A percentile compares a stretch with the other conserved stretches of the same genome.
These are phyloP conservation scores for Ectemnius continuus DNA, from an alignment of 2,888 invertebrate genomes.

Conservation along the genomic window DNA sequence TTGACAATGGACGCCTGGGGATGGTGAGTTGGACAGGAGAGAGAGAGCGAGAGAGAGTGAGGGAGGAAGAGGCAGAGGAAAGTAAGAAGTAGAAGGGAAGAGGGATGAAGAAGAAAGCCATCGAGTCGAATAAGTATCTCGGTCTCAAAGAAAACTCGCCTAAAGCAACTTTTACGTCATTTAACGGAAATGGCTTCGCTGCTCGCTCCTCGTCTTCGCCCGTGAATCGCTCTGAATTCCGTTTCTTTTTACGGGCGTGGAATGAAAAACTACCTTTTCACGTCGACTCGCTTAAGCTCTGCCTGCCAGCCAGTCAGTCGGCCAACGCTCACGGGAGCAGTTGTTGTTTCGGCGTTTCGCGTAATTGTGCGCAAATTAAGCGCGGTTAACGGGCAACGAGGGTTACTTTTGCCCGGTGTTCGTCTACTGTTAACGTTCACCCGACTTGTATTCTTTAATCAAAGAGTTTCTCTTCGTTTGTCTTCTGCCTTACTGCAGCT, in stretches of 20 bases:
- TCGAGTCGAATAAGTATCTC: conserved; percentile 28
- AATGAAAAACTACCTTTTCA: conserved; percentile 12
- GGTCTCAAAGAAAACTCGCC: conserved; percentile 24
- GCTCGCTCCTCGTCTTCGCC: conserved; percentile 4
- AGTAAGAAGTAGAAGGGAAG: neutral
- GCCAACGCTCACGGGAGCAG: neutral
- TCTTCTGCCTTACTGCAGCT: too few species aligned
- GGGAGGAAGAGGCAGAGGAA: neutral
- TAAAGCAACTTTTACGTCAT: conserved; percentile 30
- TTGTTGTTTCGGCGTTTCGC: conserved; percentile 22
- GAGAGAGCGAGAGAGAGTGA: conserved; percentile 1
- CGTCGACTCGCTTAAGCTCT: conserved; percentile 2
- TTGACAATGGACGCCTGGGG: conserved; percentile 22
- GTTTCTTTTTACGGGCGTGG: conserved; percentile 8
- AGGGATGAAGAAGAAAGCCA: conserved; percentile 17
- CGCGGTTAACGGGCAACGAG: conserved; percentile 16
- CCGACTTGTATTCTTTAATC: conserved; percentile 15
- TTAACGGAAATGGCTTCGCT: conserved; percentile 25
- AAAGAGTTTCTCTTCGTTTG: too few species aligned
- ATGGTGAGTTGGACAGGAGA: neutral
- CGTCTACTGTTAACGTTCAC: neutral
- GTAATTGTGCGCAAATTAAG: conserved; percentile 16
- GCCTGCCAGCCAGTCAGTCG: conserved; percentile 3
- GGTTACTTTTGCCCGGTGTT: conserved; percentile 13
- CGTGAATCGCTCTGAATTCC: conserved; percentile 9